These are phyloP conservation scores for Vulpes ferrilata DNA, from an alignment of 2,113 vertebrate genomes.

Conservation along the genomic window DNA sequence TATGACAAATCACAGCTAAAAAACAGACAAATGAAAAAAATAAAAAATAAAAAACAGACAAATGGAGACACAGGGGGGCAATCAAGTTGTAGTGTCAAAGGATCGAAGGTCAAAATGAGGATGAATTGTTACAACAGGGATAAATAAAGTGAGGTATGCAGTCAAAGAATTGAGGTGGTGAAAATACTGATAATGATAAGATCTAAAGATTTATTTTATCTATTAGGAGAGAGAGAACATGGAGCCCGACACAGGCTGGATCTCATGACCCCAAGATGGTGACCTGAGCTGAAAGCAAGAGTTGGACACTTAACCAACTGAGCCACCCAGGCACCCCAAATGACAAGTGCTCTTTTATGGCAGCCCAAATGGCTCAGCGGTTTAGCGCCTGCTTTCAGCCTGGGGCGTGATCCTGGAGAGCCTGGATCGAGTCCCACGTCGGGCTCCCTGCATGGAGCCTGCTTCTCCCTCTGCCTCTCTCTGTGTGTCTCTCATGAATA, in stretches of 20 bases:
- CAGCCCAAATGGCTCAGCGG: too few species aligned
- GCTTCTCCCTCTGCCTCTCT: too few species aligned
- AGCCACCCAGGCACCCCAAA: not conserved
- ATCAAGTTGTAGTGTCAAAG: not conserved
- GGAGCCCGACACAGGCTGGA: not conserved
- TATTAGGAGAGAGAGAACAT: not conserved
- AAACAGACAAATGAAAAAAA: not conserved
- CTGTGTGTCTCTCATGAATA: too few species aligned
- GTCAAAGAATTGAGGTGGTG: not conserved
- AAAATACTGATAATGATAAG: not conserved
- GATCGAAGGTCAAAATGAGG: not conserved
- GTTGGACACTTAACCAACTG: not conserved
- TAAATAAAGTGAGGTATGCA: not conserved
- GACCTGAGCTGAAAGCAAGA: not conserved
- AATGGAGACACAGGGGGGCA: not conserved
- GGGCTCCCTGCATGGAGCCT: too few species aligned
- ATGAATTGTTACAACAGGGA: not conserved
- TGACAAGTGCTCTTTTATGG: slow-evolving; percentile 11
- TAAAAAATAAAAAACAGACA: not conserved
- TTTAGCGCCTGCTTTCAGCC: too few species aligned
- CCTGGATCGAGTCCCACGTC: too few species aligned
- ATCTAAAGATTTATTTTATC: not conserved
- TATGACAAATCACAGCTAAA: slow-evolving; percentile 1
- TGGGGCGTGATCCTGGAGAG: too few species aligned
- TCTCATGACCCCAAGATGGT: not conserved